Evolutionary conservation across 1,140 invertebrate genomes (phyloP).

Genomic region (Calliopsis andreniformis): DNA sequence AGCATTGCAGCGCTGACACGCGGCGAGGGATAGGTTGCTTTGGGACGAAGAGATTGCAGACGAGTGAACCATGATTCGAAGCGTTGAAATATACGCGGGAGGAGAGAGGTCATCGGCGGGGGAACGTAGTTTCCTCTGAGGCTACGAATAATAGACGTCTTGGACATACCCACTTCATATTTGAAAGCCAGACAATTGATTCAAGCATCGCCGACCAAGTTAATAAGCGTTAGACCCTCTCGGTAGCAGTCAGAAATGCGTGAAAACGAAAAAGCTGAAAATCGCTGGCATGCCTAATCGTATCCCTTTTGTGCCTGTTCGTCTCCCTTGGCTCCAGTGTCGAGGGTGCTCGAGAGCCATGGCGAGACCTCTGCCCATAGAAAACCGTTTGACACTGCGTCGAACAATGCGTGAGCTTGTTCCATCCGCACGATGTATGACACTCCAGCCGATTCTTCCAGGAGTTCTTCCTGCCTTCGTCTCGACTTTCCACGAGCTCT

Average conservation of each 20-base stretch:
- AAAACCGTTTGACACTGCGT: conserved; percentile 30
- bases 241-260: not conserved
- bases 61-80: not conserved
- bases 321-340: not conserved
- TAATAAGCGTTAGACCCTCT: no score
- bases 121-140: no score
- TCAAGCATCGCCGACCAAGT: no score
- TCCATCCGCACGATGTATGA: conserved; percentile 43
- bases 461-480: conserved; percentile 37
- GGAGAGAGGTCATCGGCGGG: no score
- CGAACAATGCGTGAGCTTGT: conserved; percentile 49
- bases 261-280: conserved; percentile 10
- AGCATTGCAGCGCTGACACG: not conserved
- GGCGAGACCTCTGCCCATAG: conserved; percentile 31
- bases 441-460: conserved; percentile 50
- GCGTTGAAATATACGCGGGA: not conserved
- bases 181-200: no score
- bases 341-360: conserved; percentile 25
- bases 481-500: conserved; percentile 38
- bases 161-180: no score
- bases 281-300: conserved; percentile 46
- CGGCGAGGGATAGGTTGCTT: not conserved
- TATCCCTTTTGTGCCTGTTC: conserved; percentile 38
- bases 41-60: no score
- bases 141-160: no score